phyloP scores from a whole-genome alignment of 2,888 invertebrate genomes.

The Ophion ellenae region DNA sequence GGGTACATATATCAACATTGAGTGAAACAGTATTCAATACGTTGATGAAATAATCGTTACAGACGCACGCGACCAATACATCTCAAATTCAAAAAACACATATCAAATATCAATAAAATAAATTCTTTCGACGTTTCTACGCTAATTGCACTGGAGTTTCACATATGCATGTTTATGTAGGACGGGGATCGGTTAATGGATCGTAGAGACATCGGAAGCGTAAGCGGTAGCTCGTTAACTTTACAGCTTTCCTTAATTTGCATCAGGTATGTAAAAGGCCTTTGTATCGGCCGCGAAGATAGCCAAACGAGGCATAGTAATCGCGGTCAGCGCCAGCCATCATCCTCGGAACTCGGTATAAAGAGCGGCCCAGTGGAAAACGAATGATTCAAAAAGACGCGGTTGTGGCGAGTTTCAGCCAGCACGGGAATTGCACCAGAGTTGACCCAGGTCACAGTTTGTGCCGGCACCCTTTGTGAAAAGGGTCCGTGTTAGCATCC shows the following conservation, averaged over 20 bases:
- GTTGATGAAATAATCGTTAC: too few species aligned
- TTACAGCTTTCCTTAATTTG: slow-evolving; percentile 57
- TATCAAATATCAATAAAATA: too few species aligned
- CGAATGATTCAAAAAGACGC: slow-evolving; percentile 53
- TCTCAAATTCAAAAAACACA: too few species aligned
- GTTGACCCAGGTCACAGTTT: slow-evolving; percentile 63
- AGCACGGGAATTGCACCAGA: slow-evolving; percentile 40
- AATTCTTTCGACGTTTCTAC: too few species aligned
- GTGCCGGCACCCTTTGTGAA: slow-evolving; percentile 39
- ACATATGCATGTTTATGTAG: too few species aligned
- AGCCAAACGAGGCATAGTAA: slow-evolving; percentile 42
- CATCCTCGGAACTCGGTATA: slow-evolving; percentile 23
- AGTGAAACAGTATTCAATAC: too few species aligned
- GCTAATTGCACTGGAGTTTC: too few species aligned
- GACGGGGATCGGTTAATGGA: background rate
- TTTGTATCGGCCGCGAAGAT: slow-evolving; percentile 51
- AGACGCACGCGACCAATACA: too few species aligned
- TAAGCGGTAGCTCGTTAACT: slow-evolving; percentile 51
- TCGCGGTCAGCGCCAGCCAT: slow-evolving; percentile 24
- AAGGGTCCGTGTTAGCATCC: slow-evolving; percentile 53
- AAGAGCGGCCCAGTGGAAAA: slow-evolving; percentile 27
- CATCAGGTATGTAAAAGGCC: slow-evolving; percentile 43
- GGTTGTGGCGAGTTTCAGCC: slow-evolving; percentile 15
- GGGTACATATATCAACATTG: too few species aligned
- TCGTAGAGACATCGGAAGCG: slow-evolving; percentile 18